These are phyloP conservation scores for Sarcoramphus papa DNA, from an alignment of 2,797 vertebrate species.

Conservation along the genomic window DNA sequence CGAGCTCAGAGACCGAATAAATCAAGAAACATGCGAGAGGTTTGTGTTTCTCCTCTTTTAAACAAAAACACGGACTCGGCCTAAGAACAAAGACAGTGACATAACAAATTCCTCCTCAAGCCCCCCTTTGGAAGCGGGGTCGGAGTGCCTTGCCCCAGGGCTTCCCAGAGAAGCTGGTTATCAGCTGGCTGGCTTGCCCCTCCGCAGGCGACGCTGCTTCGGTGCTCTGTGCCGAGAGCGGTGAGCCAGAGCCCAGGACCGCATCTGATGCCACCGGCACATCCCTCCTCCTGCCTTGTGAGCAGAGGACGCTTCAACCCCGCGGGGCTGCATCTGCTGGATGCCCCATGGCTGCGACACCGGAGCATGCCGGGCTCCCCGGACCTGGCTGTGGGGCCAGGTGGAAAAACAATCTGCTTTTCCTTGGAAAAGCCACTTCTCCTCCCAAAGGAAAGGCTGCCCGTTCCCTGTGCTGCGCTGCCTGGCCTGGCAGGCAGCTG, in stretches of 20 bases:
- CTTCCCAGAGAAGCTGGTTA: not conserved
- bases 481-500: not conserved
- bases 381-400: not conserved
- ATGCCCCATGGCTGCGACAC: fast-evolving
- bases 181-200: not conserved
- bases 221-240: fast-evolving
- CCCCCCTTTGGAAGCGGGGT: fast-evolving
- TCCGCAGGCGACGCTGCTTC: fast-evolving
- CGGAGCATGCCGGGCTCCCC: fast-evolving
- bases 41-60: not conserved
- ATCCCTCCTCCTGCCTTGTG: not conserved
- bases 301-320: fast-evolving
- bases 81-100: not conserved
- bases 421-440: not conserved
- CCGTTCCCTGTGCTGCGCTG: fast-evolving
- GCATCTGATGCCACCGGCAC: fast-evolving
- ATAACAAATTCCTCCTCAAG: not conserved
- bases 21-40: fast-evolving
- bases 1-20: fast-evolving
- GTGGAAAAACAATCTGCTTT: not conserved
- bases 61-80: not conserved
- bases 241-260: not conserved
- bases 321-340: fast-evolving
- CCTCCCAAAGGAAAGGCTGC: not conserved
- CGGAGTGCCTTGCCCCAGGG: not conserved